These are phyloP conservation scores for Podarcis muralis DNA, from an alignment of 2,113 vertebrate species.

Conservation along the genomic window DNA sequence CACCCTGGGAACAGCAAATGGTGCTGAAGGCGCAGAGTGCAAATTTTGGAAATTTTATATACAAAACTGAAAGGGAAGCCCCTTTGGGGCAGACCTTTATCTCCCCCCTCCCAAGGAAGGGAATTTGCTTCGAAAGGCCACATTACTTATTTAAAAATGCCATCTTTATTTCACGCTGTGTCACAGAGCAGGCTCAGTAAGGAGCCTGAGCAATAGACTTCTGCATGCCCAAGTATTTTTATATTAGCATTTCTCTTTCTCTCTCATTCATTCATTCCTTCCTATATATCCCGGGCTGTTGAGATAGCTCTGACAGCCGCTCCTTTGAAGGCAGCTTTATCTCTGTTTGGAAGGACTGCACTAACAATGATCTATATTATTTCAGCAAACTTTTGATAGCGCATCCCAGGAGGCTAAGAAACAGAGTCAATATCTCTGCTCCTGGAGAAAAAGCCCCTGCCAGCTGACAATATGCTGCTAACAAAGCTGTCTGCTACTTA, in stretches of 20 bases:
- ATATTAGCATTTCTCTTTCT: background rate
- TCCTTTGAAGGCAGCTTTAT: constrained; percentile 10
- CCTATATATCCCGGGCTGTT: background rate
- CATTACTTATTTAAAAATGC: background rate
- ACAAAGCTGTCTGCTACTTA: background rate
- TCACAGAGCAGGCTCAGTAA: background rate
- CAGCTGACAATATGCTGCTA: background rate
- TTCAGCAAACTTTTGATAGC: background rate
- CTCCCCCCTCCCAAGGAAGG: background rate
- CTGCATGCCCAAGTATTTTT: background rate
- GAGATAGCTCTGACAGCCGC: background rate
- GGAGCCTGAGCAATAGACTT: background rate
- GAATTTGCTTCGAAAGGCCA: background rate
- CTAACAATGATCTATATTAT: background rate
- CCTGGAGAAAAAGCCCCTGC: constrained; percentile 21
- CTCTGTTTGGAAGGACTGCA: background rate
- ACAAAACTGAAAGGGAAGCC: background rate
- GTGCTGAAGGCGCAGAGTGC: too few species aligned
- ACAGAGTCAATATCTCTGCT: background rate
- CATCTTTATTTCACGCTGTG: background rate
- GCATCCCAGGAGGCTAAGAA: background rate
- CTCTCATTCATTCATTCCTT: background rate
- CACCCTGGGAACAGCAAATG: too few species aligned
- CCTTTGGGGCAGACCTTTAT: constrained; percentile 1
- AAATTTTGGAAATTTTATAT: too few species aligned